These are phyloP conservation scores for Montipora cactus DNA, from an alignment of 64 coral and sea anemone species.

Conservation along the genomic window DNA sequence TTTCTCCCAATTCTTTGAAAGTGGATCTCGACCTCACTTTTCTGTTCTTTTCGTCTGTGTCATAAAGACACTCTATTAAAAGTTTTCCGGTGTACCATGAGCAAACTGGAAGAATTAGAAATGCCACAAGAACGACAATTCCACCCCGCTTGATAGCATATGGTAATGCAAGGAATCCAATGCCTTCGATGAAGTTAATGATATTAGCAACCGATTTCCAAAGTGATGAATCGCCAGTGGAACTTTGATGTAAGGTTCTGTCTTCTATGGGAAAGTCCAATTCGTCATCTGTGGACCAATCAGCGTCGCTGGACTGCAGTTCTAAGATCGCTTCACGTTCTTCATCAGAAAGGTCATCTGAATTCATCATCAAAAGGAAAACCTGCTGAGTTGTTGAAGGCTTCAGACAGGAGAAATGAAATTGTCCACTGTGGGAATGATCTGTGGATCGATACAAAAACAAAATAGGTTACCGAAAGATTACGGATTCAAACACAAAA, in stretches of 20 bases:
- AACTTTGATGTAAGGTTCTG: neutral
- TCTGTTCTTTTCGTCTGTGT: neutral
- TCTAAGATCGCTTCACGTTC: neutral
- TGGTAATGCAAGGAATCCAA: conserved; percentile 42
- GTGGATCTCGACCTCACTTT: neutral
- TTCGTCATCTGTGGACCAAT: neutral
- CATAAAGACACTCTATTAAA: conserved; percentile 10
- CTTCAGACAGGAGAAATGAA: too few species aligned
- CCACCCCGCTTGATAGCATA: conserved; percentile 28
- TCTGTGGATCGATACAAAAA: too few species aligned
- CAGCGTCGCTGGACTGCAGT: neutral
- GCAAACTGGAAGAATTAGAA: neutral
- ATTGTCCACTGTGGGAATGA: too few species aligned
- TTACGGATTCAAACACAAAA: too few species aligned
- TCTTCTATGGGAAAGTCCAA: neutral
- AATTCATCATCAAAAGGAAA: neutral
- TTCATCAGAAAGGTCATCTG: neutral
- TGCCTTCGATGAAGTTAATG: conserved; percentile 43
- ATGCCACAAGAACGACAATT: neutral
- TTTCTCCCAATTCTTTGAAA: conserved; percentile 11
- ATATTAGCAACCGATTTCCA: conserved; percentile 16
- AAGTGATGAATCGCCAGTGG: neutral
- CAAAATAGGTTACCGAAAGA: too few species aligned
- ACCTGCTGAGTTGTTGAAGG: too few species aligned
- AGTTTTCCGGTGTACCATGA: conserved; percentile 17